phyloP scores from a whole-genome alignment of 2,797 vertebrate species.

The Pangasius sanitwongsei region DNA sequence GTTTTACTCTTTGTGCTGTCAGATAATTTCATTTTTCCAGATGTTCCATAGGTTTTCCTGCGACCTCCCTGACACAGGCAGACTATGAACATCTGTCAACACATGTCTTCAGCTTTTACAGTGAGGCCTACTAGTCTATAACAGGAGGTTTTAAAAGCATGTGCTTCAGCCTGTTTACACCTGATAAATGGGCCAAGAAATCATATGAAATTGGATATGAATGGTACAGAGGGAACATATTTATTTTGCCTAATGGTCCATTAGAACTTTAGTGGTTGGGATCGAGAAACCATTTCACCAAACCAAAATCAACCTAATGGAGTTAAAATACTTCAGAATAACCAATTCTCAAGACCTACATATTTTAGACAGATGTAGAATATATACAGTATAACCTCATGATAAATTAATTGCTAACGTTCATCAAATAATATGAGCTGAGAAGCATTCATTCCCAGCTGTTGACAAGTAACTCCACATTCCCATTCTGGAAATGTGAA shows the following conservation, averaged over 20 bases:
- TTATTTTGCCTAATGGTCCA: neutral
- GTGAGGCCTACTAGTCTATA: conserved; percentile 33
- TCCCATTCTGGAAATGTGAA: neutral
- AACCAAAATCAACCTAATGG: neutral
- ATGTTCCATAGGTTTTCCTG: conserved; percentile 43
- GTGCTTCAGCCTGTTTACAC: conserved; percentile 43
- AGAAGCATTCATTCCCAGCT: conserved; percentile 1
- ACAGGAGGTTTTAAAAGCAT: conserved; percentile 26
- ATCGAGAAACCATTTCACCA: neutral
- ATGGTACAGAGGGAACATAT: conserved; percentile 15
- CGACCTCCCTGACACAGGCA: conserved; percentile 27
- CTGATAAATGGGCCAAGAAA: conserved; percentile 40
- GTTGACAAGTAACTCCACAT: too few species aligned
- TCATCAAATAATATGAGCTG: neutral
- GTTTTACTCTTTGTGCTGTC: conserved; percentile 28
- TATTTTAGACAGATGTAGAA: neutral
- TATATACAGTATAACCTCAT: neutral
- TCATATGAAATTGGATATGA: conserved; percentile 42
- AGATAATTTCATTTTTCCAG: conserved; percentile 46
- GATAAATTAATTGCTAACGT: neutral
- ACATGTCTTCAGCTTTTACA: conserved; percentile 40
- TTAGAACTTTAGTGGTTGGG: neutral
- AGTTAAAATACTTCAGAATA: neutral
- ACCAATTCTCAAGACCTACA: neutral
- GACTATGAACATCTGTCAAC: conserved; percentile 43